Base-by-base conservation (phyloP, 2,113 vertebrate genomes). In the Oncorhynchus keta region DNA sequence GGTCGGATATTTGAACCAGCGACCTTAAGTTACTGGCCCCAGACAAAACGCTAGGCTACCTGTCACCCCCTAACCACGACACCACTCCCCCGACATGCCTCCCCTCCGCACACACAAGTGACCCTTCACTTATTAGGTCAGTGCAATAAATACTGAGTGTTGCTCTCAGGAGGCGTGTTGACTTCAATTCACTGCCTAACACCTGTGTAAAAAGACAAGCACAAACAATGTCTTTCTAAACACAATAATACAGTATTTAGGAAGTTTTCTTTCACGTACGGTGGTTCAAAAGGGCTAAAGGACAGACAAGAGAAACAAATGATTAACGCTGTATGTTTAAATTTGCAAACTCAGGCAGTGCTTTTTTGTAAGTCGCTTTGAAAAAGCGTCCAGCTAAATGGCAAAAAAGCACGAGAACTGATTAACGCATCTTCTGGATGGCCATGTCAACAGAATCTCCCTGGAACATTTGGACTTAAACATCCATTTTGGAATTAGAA, bases 161-260 rank as follows among this genome's bases (percentile, higher is more conserved):
- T 76, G 65, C 78, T 84, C 80, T 84, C 70, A 71, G 70, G 72
- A 87, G 83, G 66, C 74, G 22, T 32, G 66, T 75, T 86, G 85
- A 85, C 86, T 82, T 74, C 80, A 74, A 81, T 78, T 84, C 78
- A 86, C 72, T 81, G 74, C 73, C 76, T 12, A 3, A 88, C 88
- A 90, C 84, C 91, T 91, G 87, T 85, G 85, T 85, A 91, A 88
- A 39, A 39, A 91, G 87, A 84, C 80, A 26, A 28, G 72, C 35
- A n/a, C 20, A 61, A 9, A 22, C 59, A 22, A 61, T n/a, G 20
- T 20, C 11, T 51, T 51, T 51, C 59, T 62, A 16, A 62, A 62
- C 59, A 16, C 2, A 62, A 22, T 9, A 16, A 62, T n/a, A 22
- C 18, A 22, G 59, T 45, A 45, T 35, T 35, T 35, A 35, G 6